Evolutionary conservation across 2,888 invertebrate species (phyloP), one percentile per base, ranked within the genome.

Genomic region (Heliconius charithonia): DNA sequence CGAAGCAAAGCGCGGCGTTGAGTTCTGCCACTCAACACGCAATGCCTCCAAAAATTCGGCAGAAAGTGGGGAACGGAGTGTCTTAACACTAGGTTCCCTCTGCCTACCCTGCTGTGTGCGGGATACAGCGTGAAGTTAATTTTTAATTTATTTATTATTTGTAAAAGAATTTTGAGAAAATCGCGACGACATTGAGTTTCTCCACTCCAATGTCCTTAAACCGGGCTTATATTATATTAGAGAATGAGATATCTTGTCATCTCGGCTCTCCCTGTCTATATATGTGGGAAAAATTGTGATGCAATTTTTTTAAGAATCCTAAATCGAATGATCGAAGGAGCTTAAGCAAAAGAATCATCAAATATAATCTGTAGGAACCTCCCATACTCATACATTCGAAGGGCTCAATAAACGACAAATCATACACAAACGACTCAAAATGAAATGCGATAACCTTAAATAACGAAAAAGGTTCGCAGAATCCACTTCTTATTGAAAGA

Each of bases 401-500:
- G 56, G 73, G 41, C 72, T 56, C 72, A 66, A 77, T 77, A 66
- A 77, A 77, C 71, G 71, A 63, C 66, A 59, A 67, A 78, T 74
- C 65, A 19, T 75, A 72, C 63, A 65, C 79, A 80, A 80, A 77
- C 78, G 78, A 79, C 70, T 72, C 56, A 56, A 75, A 72, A 72
- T 74, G 76, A 45, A 79, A 79, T 70, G 32, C 75, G 27, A 76
- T 81, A 81, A 81, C 62, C 56, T 69, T 71, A 75, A 79, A 75
- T 78, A 76, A 79, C 65, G 76, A 16, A 65, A 75, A 70, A 67
- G 56, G 71, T 45, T 70, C 69, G n/a, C 29, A 37, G 29, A 76
- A 81, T 74, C 78, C 65, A 67, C 75, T 65, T 76, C 76, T 70
- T 80, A 79, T 75, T 78, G 77, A n/a, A 63, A 63, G 70, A 78